phyloP scores from a whole-genome alignment of 2,113 vertebrate species.

The Crotalus horridus region DNA sequence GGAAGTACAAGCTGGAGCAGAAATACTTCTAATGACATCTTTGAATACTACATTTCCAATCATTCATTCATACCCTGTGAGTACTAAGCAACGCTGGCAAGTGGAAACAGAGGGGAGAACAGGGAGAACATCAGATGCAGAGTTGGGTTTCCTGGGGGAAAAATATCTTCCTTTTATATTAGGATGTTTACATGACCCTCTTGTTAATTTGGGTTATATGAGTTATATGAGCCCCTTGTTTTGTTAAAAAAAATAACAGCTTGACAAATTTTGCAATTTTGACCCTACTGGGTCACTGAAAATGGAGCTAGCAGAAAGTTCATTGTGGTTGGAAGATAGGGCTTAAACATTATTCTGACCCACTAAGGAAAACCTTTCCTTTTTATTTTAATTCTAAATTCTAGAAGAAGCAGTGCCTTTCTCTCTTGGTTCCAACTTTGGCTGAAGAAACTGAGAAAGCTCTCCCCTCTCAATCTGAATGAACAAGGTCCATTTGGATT shows the following conservation, averaged over 20 bases:
- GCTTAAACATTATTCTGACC: background rate
- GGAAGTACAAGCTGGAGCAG: background rate
- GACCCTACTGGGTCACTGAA: background rate
- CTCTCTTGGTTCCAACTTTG: background rate
- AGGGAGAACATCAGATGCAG: background rate
- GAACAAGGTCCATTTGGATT: background rate
- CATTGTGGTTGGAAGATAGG: background rate
- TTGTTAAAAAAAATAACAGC: background rate
- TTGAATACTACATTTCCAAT: background rate
- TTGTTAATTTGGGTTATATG: background rate
- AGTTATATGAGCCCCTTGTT: background rate
- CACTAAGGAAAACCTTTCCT: no score
- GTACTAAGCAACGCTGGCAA: background rate
- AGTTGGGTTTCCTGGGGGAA: background rate
- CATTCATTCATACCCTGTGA: background rate
- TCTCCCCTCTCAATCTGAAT: background rate
- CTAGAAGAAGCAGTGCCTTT: background rate
- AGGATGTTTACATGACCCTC: background rate
- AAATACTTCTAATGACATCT: background rate
- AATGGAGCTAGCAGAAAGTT: background rate
- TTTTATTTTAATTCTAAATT: background rate
- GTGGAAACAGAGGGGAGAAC: background rate
- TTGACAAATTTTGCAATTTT: background rate
- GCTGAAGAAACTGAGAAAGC: background rate
- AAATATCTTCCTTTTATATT: background rate